These are phyloP conservation scores for Mystacides longicornis DNA, from an alignment of 2,888 invertebrate species.

Conservation along the genomic window DNA sequence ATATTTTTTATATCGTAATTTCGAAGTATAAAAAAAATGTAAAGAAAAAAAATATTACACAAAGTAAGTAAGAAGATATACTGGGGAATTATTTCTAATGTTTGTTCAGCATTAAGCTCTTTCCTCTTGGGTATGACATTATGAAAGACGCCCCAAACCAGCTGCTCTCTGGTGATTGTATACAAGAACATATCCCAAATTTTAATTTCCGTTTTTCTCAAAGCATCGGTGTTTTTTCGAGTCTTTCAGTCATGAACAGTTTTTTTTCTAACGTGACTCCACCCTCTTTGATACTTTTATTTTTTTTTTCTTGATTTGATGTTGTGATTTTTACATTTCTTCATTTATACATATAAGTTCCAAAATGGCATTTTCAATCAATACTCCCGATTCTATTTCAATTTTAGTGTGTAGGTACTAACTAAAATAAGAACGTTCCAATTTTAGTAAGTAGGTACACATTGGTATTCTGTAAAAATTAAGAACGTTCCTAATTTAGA, in stretches of 20 bases:
- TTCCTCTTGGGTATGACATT: constrained; percentile 8
- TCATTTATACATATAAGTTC: no score
- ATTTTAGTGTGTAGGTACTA: no score
- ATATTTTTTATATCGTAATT: neutral
- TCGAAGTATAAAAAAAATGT: constrained; percentile 3
- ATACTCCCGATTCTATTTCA: no score
- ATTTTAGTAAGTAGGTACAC: no score
- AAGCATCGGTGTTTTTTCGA: constrained; percentile 10
- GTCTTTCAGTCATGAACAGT: constrained; percentile 11
- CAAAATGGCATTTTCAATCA: no score
- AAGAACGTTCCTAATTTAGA: no score
- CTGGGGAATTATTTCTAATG: neutral
- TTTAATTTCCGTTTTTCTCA: constrained; percentile 20
- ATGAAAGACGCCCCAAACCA: constrained; percentile 8
- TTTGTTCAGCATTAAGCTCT: constrained; percentile 3
- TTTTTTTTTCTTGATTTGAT: neutral
- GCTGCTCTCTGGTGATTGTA: constrained; percentile 10
- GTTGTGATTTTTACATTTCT: constrained; percentile 6
- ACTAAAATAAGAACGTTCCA: no score
- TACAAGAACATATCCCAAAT: constrained; percentile 13
- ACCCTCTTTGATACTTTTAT: constrained; percentile 5
- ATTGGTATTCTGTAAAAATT: no score
- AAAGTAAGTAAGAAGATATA: no score
- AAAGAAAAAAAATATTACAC: constrained; percentile 13
- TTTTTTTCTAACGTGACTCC: constrained; percentile 13